phyloP scores from a whole-genome alignment of 2,113 vertebrate genomes.

The Scalopus aquaticus region DNA sequence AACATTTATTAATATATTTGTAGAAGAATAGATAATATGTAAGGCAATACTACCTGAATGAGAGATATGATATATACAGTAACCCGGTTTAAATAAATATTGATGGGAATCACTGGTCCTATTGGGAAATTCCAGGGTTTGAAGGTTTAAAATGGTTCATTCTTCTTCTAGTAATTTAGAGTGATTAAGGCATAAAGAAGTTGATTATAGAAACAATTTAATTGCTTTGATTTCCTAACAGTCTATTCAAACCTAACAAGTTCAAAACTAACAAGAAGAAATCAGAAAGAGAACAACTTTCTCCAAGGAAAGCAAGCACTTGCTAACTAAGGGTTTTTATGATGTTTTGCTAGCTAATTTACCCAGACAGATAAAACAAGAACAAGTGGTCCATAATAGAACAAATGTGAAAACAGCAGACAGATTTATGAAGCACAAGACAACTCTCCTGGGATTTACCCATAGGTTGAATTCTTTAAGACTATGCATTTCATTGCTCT shows the following conservation, averaged over 20 bases:
- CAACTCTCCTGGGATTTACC: neutral
- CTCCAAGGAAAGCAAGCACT: constrained; percentile 28
- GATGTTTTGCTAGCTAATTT: constrained; percentile 41
- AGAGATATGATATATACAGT: neutral
- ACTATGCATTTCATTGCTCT: neutral
- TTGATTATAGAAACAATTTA: constrained; percentile 37
- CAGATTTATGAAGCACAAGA: neutral
- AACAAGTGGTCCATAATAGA: neutral
- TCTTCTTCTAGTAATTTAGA: neutral
- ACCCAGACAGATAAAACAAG: constrained; percentile 41
- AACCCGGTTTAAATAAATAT: neutral
- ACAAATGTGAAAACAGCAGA: constrained; percentile 15
- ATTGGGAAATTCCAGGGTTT: neutral
- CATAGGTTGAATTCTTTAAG: constrained; percentile 36
- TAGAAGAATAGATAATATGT: neutral
- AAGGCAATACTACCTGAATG: neutral
- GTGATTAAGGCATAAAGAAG: neutral
- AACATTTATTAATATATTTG: neutral
- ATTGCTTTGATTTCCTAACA: constrained; percentile 42
- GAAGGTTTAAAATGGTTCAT: neutral
- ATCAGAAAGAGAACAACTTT: constrained; percentile 23
- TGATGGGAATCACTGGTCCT: neutral
- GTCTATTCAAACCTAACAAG: constrained; percentile 31
- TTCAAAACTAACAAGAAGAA: constrained; percentile 22
- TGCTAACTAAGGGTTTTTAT: constrained; percentile 47